Evolutionary conservation across 1,140 invertebrate species (phyloP).

Genomic region (Monochamus saltuarius): DNA sequence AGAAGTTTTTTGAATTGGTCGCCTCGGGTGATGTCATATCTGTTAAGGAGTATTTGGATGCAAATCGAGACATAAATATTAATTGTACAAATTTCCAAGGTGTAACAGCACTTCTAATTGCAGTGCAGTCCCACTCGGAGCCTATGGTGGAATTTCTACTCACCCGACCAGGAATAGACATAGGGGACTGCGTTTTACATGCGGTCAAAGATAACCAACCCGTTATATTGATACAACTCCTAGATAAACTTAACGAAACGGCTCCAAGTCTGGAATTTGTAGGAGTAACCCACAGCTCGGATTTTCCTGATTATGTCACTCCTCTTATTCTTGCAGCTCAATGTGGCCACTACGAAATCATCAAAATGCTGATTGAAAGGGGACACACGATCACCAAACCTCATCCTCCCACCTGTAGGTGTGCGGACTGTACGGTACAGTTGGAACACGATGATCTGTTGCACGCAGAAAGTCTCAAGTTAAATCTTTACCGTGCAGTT

Average conservation of each 20-base stretch:
- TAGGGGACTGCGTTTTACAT: conserved; percentile 58
- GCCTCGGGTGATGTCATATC: conserved; percentile 46
- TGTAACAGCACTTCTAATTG: conserved; percentile 58
- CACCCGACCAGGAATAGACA: conserved; percentile 54
- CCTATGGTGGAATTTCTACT: conserved; percentile 59
- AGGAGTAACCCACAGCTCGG: conserved; percentile 56
- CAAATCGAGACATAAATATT: conserved; percentile 53
- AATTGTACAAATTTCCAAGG: conserved; percentile 59
- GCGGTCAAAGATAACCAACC: conserved; percentile 57
- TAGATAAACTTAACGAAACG: conserved; percentile 54
- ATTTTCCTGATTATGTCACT: conserved; percentile 70
- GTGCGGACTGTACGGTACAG: conserved; percentile 57
- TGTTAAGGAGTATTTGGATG: conserved; percentile 49
- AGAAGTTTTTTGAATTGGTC: conserved; percentile 56
- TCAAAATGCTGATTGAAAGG: conserved; percentile 63
- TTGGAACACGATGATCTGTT: conserved; percentile 53
- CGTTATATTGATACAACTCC: conserved; percentile 53
- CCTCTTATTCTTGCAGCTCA: conserved; percentile 73
- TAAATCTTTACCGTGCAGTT: conserved; percentile 62
- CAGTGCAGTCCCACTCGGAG: conserved; percentile 54
- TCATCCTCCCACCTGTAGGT: conserved; percentile 62
- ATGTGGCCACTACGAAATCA: conserved; percentile 68
- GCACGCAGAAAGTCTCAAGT: conserved; percentile 53
- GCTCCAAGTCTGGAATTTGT: conserved; percentile 55
- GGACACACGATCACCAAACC: conserved; percentile 59